A percentile compares a stretch with the other conserved stretches of the same genome.
Evolutionary conservation across 2,797 vertebrate species (phyloP).

Genomic region (Sebastes cheni): DNA sequence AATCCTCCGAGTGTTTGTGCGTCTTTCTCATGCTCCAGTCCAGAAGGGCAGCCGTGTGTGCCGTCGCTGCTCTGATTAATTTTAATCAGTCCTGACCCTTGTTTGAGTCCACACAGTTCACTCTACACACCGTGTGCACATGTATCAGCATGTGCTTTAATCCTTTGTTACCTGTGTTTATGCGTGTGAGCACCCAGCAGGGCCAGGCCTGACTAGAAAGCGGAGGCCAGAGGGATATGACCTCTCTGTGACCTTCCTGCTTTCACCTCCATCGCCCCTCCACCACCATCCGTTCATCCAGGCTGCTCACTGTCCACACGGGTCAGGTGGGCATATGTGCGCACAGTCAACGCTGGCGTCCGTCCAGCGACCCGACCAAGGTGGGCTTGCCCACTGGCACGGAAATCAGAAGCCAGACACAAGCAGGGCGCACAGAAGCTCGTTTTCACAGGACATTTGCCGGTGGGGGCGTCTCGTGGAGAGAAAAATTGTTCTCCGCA

Average conservation of each 20-base stretch:
- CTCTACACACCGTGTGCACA: not conserved
- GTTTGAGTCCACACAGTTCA: not conserved
- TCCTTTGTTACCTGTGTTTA: not conserved
- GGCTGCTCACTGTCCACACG: not conserved
- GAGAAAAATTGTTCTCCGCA: slow-evolving; percentile 3
- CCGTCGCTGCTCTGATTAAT: not conserved
- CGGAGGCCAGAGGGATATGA: slow-evolving; percentile 2
- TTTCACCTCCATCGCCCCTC: not conserved
- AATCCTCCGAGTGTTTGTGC: slow-evolving; percentile 42
- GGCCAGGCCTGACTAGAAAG: not conserved
- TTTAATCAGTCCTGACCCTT: not conserved
- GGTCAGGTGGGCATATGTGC: slow-evolving; percentile 55
- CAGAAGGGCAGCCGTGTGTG: not conserved
- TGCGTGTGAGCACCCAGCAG: not conserved
- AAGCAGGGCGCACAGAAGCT: slow-evolving; percentile 14
- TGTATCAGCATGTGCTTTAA: not conserved
- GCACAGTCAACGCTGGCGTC: slow-evolving; percentile 48
- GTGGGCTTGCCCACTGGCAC: slow-evolving; percentile 30
- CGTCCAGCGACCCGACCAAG: slow-evolving; percentile 47
- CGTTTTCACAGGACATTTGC: slow-evolving; percentile 9
- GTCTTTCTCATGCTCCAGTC: not conserved
- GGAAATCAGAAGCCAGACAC: slow-evolving; percentile 3
- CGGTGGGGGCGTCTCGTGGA: not conserved
- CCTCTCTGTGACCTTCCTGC: slow-evolving; percentile 35
- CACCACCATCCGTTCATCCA: not conserved